Evolutionary conservation across 2,797 vertebrate species (phyloP).

Genomic region (Neoniphon sammara): DNA sequence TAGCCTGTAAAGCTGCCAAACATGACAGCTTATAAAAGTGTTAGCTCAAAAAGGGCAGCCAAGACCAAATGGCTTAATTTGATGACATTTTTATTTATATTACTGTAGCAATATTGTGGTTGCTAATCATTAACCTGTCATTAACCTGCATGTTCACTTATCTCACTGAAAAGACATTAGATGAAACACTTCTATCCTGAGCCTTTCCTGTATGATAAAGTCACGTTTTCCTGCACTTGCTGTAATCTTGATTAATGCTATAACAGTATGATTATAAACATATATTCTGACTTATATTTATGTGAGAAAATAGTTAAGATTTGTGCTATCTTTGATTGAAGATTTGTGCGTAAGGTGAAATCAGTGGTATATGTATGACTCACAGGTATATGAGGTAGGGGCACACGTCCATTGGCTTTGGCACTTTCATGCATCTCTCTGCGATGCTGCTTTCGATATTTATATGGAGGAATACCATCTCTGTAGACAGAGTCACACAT

Average conservation of each 20-base stretch:
- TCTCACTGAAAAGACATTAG: no score
- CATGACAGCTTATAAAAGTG: no score
- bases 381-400: conserved; percentile 98
- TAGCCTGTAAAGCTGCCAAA: no score
- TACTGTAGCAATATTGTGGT: no score
- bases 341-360: background rate
- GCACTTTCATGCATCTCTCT: conserved; percentile 97
- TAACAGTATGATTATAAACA: background rate
- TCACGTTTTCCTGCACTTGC: background rate
- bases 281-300: background rate
- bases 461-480: conserved; percentile 94
- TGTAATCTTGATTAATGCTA: background rate
- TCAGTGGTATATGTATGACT: conserved; percentile 63
- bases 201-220: no score
- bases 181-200: no score
- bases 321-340: conserved; percentile 60
- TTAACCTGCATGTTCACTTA: no score
- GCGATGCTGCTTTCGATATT: conserved; percentile 93
- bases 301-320: background rate
- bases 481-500: conserved; percentile 70
- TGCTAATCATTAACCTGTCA: no score
- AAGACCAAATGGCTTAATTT: no score
- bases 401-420: conserved; percentile 94
- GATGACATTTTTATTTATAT: no score
- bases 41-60: no score